Conservation (phyloP, 2,797 vertebrate species). For the Synaphobranchus kaupii region DNA sequence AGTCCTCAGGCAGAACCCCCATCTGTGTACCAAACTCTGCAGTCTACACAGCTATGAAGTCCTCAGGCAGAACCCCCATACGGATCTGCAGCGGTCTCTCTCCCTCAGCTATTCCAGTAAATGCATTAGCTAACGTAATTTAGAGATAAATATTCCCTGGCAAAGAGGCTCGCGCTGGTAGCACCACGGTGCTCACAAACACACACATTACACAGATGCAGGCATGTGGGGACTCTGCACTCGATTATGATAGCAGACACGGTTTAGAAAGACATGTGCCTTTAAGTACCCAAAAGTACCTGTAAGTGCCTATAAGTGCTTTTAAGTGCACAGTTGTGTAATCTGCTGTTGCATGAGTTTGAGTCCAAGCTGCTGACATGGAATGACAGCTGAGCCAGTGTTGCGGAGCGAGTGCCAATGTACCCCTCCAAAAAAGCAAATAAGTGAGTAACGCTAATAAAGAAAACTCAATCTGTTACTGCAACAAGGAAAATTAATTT, state of each 20-base stretch:
- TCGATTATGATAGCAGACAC: neutral
- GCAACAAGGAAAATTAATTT: neutral
- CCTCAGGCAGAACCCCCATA: neutral
- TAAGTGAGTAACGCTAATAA: neutral
- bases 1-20: neutral
- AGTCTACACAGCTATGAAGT: neutral
- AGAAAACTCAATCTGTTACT: neutral
- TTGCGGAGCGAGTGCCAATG: neutral
- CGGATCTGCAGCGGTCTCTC: neutral
- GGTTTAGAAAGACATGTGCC: neutral
- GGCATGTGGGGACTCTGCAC: neutral
- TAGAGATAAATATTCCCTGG: neutral
- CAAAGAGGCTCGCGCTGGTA: neutral
- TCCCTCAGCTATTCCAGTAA: neutral
- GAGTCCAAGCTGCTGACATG: neutral
- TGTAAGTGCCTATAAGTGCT: neutral
- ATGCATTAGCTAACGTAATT: neutral
- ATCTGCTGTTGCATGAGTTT: neutral
- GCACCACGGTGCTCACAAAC: neutral
- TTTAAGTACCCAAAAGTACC: neutral
- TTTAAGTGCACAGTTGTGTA: neutral
- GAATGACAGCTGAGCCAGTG: neutral
- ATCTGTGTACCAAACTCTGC: no score
- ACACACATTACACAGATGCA: neutral
- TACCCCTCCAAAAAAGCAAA: neutral